These are phyloP conservation scores for Alcedo atthis DNA, from an alignment of 2,797 vertebrate species.

Conservation along the genomic window DNA sequence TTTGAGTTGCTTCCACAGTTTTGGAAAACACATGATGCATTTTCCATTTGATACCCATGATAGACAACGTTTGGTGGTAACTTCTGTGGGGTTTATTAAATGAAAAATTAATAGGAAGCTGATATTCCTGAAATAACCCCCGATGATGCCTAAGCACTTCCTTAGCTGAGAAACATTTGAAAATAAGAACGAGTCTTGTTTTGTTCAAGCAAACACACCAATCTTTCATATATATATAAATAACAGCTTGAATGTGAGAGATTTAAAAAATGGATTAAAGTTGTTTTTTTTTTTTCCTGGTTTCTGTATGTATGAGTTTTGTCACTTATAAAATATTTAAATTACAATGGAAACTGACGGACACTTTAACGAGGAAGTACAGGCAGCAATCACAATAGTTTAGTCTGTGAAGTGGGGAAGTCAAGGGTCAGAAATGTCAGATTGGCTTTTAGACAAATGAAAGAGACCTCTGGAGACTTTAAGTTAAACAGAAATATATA, in stretches of 20 bases:
- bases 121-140: conserved; percentile 54
- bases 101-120: conserved; percentile 30
- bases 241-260: conserved; percentile 31
- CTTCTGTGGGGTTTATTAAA: conserved; percentile 52
- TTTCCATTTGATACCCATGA: conserved; percentile 57
- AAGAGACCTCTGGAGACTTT: conserved; percentile 56
- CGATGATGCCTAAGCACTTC: conserved; percentile 30
- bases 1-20: conserved; percentile 61
- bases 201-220: conserved; percentile 51
- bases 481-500: conserved; percentile 43
- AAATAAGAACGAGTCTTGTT: conserved; percentile 60
- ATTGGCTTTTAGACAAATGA: conserved; percentile 70
- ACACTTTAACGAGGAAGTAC: conserved; percentile 75
- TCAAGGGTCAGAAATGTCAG: conserved; percentile 78
- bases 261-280: conserved; percentile 58
- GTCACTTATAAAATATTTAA: conserved; percentile 70
- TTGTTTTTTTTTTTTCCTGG: conserved; percentile 47
- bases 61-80: conserved; percentile 35
- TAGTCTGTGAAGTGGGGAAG: conserved; percentile 68
- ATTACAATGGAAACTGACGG: conserved; percentile 69
- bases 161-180: conserved; percentile 36
- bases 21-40: conserved; percentile 45
- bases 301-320: conserved; percentile 61
- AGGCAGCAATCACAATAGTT: conserved; percentile 67
- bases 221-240: background rate